Evolutionary conservation across 1,140 invertebrate genomes (phyloP).

Genomic region (Drosophila baimaii): DNA sequence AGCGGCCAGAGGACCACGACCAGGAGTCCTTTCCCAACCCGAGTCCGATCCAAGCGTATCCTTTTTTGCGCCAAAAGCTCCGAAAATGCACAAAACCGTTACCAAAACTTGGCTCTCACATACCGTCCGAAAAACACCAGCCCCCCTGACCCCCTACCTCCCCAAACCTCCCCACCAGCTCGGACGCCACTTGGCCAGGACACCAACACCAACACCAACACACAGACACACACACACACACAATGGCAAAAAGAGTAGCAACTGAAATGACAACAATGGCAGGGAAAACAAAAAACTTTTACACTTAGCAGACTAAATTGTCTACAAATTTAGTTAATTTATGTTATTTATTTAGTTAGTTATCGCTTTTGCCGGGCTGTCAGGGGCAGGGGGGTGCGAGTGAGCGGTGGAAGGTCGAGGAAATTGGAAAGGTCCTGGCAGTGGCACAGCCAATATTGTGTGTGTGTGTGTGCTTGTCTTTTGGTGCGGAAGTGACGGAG

Average conservation of each 20-base stretch:
- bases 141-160: too few species aligned
- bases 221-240: conserved; percentile 21
- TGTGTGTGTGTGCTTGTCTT: background rate
- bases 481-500: background rate
- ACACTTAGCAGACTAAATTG: conserved; percentile 80
- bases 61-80: conserved; percentile 54
- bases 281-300: conserved; percentile 67
- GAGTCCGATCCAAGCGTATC: conserved; percentile 63
- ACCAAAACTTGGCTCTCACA: conserved; percentile 37
- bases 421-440: background rate
- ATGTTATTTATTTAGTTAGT: conserved; percentile 82
- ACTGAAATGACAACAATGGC: conserved; percentile 42
- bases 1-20: conserved; percentile 15
- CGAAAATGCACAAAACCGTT: conserved; percentile 52
- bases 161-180: background rate
- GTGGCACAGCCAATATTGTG: background rate
- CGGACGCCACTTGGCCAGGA: conserved; percentile 6
- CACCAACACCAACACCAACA: conserved; percentile 17
- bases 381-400: background rate
- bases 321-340: conserved; percentile 82
- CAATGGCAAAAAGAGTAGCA: conserved; percentile 37
- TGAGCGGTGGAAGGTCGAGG: background rate
- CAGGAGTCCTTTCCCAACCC: conserved; percentile 19
- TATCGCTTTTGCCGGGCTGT: conserved; percentile 60
- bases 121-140: background rate